phyloP scores from a whole-genome alignment of 2,113 vertebrate genomes.

The Porphyrio hochstetteri region DNA sequence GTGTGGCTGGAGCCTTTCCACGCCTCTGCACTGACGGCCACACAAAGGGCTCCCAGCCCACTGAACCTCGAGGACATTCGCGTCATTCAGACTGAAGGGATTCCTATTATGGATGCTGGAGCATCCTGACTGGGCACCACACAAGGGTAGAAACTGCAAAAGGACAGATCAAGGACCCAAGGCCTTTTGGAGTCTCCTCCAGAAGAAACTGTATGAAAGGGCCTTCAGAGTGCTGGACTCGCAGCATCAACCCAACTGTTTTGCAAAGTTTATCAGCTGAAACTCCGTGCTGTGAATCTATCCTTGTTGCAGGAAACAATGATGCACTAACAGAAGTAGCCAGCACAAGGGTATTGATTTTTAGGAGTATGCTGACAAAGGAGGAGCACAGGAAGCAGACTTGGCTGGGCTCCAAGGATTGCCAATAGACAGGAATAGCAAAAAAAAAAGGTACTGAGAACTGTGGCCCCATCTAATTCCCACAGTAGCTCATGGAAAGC shows the following conservation, averaged over 20 bases:
- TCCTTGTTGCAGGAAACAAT: conserved; percentile 29
- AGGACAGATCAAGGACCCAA: not conserved
- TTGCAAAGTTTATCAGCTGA: not conserved
- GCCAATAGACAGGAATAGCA: not conserved
- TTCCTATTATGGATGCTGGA: not conserved
- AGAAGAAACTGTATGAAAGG: not conserved
- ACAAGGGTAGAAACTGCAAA: not conserved
- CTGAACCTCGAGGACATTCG: too few relatives aligned
- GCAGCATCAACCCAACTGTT: not conserved
- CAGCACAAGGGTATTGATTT: conserved; percentile 19
- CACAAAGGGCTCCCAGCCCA: too few relatives aligned
- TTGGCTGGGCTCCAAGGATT: not conserved
- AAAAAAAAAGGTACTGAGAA: not conserved
- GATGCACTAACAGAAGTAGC: conserved; percentile 1
- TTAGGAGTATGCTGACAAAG: conserved; percentile 6
- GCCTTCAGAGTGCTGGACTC: not conserved
- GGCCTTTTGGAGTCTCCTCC: not conserved
- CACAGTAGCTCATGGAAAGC: not conserved
- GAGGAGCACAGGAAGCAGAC: conserved; percentile 10
- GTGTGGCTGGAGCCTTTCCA: too few relatives aligned
- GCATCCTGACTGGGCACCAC: not conserved
- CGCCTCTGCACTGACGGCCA: too few relatives aligned
- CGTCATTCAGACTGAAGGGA: not conserved
- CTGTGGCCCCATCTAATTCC: not conserved
- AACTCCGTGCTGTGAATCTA: not conserved